A percentile compares a stretch with the other conserved stretches of the same genome.
These are phyloP conservation scores for Girardinichthys multiradiatus DNA, from an alignment of 2,113 vertebrate genomes.

Conservation along the genomic window DNA sequence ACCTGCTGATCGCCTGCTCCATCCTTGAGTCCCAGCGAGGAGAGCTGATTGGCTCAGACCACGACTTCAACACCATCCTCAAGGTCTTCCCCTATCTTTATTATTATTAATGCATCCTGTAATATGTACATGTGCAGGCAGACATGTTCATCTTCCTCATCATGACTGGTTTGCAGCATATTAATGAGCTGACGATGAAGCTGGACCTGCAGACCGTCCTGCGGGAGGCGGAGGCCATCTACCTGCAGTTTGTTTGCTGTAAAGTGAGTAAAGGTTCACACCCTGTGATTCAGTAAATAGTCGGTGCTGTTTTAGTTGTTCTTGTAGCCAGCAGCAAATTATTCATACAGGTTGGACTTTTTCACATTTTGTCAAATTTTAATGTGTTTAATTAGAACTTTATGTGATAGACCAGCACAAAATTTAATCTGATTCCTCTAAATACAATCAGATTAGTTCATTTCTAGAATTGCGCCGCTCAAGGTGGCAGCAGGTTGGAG, in stretches of 20 bases:
- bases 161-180: constrained; percentile 81
- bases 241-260: constrained; percentile 83
- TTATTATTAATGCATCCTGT: not conserved
- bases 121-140: too few relatives aligned
- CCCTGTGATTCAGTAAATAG: not conserved
- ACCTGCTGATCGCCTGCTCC: constrained; percentile 88
- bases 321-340: not conserved
- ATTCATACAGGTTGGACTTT: not conserved
- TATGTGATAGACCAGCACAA: too few relatives aligned
- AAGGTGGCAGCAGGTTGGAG: too few relatives aligned
- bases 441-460: too few relatives aligned
- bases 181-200: constrained; percentile 93
- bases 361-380: too few relatives aligned
- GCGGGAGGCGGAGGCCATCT: constrained; percentile 83
- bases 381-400: too few relatives aligned
- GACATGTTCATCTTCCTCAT: not conserved
- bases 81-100: constrained; percentile 75
- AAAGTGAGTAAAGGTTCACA: constrained; percentile 59
- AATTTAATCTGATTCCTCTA: too few relatives aligned
- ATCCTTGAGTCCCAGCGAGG: constrained; percentile 88
- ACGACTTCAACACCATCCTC: constrained; percentile 93
- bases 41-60: constrained; percentile 88
- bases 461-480: too few relatives aligned
- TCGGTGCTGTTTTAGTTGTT: not conserved
- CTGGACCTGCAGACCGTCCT: constrained; percentile 85